Evolutionary conservation across 2,113 vertebrate genomes (phyloP), one percentile per base, ranked within the genome.

Genomic region (Oplegnathus fasciatus): DNA sequence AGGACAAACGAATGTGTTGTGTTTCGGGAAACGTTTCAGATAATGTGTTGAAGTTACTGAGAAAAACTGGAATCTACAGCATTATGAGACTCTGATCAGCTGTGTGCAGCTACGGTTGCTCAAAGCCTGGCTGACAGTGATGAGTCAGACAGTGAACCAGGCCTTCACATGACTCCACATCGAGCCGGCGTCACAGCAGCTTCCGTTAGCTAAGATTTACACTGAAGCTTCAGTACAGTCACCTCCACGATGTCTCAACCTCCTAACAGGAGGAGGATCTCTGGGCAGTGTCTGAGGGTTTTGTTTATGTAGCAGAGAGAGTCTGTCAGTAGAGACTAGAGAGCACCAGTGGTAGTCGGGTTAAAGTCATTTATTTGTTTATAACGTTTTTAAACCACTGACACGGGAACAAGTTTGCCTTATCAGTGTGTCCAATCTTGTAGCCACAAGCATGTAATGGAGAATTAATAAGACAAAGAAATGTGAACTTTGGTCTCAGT

Each of bases 401-500:
- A 61, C 83, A 85, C 85, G 89, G 78, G 73, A 90, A 83, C 52
- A 32, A 52, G 58, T 73, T 74, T 70, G 50, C 34, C 0, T 5
- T 65, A 22, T 9, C 58, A 9, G 58, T 20, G 28, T 10, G 42
- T 71, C 58, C 17, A 58, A 57, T 60, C 28, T 42, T 64, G 46
- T 14, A 78, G 78, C 81, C 75, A 74, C 86, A 84, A 73, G 30
- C 26, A 76, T 13, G 13, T 50, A 85, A 80, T 55, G 54, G 73
- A 81, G 48, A 66, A n/a, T 61, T 85, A 57, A 68, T 86, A 32
- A 74, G 14, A 82, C 18, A 54, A 48, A 80, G 8, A 68, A 55
- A 87, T 48, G 76, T 90, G 67, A 88, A 81, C 82, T 82, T 46
- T 78, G 68, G 26, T 75, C 84, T 79, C 11, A n/a, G 37, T 11